Evolutionary conservation across 2,888 invertebrate genomes (phyloP).

Genomic region (Tachina fera): DNA sequence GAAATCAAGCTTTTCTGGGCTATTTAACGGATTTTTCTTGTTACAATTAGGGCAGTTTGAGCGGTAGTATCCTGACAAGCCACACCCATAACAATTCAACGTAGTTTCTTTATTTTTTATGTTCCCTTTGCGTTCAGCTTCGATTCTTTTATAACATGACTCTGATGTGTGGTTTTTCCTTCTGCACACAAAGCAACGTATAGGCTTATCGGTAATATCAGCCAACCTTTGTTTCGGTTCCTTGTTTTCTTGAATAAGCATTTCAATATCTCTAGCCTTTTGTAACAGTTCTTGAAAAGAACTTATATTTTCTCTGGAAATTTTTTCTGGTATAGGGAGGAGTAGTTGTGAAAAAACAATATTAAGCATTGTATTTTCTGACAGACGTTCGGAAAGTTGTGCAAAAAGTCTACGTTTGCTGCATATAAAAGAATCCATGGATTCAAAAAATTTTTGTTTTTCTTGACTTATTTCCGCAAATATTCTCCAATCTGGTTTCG

Average conservation of each 20-base stretch:
- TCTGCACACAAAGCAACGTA: conserved; percentile 26
- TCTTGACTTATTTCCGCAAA: conserved; percentile 33
- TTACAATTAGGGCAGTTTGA: conserved; percentile 54
- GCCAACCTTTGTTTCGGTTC: neutral
- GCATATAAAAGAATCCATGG: conserved; percentile 13
- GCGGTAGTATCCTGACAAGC: conserved; percentile 32
- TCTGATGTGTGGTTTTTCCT: neutral
- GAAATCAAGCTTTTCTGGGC: conserved; percentile 35
- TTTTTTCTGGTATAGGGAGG: neutral
- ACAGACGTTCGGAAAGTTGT: conserved; percentile 18
- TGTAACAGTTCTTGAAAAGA: conserved; percentile 40
- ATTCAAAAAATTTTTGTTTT: neutral
- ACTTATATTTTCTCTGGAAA: conserved; percentile 10
- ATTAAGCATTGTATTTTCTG: conserved; percentile 28
- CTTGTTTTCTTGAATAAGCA: neutral
- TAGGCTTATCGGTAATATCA: neutral
- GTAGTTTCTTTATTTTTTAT: neutral
- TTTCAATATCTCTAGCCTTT: conserved; percentile 35
- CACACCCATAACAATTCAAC: conserved; percentile 54
- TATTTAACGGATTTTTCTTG: conserved; percentile 6
- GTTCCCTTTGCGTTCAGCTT: conserved; percentile 27
- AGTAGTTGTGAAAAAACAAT: conserved; percentile 43
- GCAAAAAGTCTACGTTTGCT: conserved; percentile 47
- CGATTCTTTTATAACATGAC: conserved; percentile 29
- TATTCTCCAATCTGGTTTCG: conserved; percentile 56